phyloP scores from a whole-genome alignment of 1,140 invertebrate genomes.

The Musca vetustissima region DNA sequence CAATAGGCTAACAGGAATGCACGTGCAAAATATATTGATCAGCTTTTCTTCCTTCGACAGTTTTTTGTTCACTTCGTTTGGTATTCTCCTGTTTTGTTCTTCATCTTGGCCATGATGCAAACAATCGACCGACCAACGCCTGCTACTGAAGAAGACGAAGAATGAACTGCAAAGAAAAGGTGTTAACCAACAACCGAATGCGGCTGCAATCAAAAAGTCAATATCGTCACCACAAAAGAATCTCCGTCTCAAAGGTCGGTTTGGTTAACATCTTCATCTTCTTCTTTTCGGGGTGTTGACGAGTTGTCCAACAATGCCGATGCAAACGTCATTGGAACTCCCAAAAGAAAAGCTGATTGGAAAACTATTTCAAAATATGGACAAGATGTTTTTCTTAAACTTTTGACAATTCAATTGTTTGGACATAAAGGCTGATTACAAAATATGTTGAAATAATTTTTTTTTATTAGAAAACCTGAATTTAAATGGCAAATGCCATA shows the following conservation, averaged over 20 bases:
- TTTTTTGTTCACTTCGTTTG: not conserved
- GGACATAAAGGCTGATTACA: too few species aligned
- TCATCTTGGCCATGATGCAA: not conserved
- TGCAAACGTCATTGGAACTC: too few species aligned
- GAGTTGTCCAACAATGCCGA: not conserved
- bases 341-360: not conserved
- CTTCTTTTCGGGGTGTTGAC: not conserved
- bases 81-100: not conserved
- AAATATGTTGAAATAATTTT: too few species aligned
- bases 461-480: too few species aligned
- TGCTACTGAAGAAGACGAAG: not conserved
- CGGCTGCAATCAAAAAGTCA: constrained; percentile 21
- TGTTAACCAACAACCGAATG: constrained; percentile 13
- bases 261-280: constrained; percentile 5
- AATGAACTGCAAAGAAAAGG: constrained; percentile 4
- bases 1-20: constrained; percentile 6
- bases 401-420: not conserved
- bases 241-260: not conserved
- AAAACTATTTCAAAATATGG: not conserved
- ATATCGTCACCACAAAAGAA: not conserved
- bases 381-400: not conserved
- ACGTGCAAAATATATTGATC: constrained; percentile 19
- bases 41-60: not conserved
- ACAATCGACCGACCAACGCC: constrained; percentile 2
- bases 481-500: too few species aligned